phyloP scores from a whole-genome alignment of 1,140 invertebrate species.

The Drosophila arawakana region DNA sequence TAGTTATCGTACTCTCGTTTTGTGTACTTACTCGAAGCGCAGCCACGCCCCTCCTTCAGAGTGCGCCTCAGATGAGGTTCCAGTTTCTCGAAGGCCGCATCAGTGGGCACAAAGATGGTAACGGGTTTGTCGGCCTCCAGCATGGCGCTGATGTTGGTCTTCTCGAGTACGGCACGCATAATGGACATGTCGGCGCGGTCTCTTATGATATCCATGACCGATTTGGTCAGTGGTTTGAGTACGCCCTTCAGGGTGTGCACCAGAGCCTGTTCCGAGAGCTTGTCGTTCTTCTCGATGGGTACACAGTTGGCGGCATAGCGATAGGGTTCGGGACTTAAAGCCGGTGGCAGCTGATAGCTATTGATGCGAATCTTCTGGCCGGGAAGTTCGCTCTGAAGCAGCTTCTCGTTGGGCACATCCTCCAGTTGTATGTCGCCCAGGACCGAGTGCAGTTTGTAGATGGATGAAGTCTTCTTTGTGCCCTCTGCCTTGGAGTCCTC shows the following conservation, averaged over 20 bases:
- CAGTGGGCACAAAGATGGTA: slow-evolving; percentile 88
- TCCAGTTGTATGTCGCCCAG: slow-evolving; percentile 84
- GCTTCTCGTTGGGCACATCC: slow-evolving; percentile 85
- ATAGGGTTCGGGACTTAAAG: slow-evolving; percentile 72
- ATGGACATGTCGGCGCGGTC: slow-evolving; percentile 83
- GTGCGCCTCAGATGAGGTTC: slow-evolving; percentile 84
- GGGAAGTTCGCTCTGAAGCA: slow-evolving; percentile 84
- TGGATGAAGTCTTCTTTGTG: slow-evolving; percentile 41
- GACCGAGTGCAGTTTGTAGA: slow-evolving; percentile 85
- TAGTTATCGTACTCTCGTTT: too few relatives aligned
- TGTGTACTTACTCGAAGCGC: slow-evolving; percentile 85
- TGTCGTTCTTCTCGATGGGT: slow-evolving; percentile 84
- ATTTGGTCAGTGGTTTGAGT: slow-evolving; percentile 86
- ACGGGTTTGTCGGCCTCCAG: slow-evolving; percentile 86
- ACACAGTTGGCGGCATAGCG: slow-evolving; percentile 86
- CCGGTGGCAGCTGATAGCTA: slow-evolving; percentile 85
- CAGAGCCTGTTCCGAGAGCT: slow-evolving; percentile 88
- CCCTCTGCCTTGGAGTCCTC: slow-evolving; percentile 67
- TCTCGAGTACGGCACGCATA: slow-evolving; percentile 80
- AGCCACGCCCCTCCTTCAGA: slow-evolving; percentile 84
- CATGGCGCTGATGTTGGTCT: slow-evolving; percentile 77
- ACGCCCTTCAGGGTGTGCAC: slow-evolving; percentile 88
- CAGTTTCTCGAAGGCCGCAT: slow-evolving; percentile 87
- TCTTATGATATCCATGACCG: slow-evolving; percentile 84
- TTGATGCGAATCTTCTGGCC: slow-evolving; percentile 87